Conservation (phyloP, 2,797 vertebrate genomes). For the Rhinophrynus dorsalis region DNA sequence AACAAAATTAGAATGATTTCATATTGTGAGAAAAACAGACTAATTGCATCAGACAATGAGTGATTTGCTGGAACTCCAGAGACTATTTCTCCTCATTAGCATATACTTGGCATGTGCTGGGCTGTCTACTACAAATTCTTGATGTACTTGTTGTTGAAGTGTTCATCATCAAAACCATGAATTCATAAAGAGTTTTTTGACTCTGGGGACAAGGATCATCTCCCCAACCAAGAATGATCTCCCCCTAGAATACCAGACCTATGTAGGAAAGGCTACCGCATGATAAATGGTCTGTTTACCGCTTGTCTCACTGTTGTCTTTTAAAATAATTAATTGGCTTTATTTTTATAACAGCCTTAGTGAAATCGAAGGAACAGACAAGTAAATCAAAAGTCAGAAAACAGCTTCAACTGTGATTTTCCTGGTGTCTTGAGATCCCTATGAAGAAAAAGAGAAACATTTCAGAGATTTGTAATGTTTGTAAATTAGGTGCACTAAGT, state of each 20-base stretch:
- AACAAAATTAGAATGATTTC: constrained; percentile 61
- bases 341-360: constrained; percentile 50
- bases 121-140: constrained; percentile 61
- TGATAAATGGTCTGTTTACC: constrained; percentile 55
- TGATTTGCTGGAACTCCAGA: constrained; percentile 55
- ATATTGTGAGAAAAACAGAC: constrained; percentile 59
- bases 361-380: constrained; percentile 45
- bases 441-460: not conserved
- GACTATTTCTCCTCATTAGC: constrained; percentile 54
- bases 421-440: not conserved
- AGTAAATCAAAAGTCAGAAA: constrained; percentile 46
- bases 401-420: constrained; percentile 30
- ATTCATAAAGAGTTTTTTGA: constrained; percentile 47
- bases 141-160: constrained; percentile 52
- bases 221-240: constrained; percentile 37
- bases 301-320: constrained; percentile 52
- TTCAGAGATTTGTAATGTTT: not conserved
- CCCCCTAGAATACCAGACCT: constrained; percentile 47
- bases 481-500: not conserved
- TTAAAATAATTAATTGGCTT: constrained; percentile 54
- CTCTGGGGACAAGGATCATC: constrained; percentile 53
- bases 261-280: constrained; percentile 52
- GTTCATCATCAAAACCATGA: constrained; percentile 48
- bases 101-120: constrained; percentile 56
- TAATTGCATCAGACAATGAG: constrained; percentile 62